Evolutionary conservation across 1,140 invertebrate genomes (phyloP), one percentile per base, ranked within the genome.

Genomic region (Eriosoma lanigerum): DNA sequence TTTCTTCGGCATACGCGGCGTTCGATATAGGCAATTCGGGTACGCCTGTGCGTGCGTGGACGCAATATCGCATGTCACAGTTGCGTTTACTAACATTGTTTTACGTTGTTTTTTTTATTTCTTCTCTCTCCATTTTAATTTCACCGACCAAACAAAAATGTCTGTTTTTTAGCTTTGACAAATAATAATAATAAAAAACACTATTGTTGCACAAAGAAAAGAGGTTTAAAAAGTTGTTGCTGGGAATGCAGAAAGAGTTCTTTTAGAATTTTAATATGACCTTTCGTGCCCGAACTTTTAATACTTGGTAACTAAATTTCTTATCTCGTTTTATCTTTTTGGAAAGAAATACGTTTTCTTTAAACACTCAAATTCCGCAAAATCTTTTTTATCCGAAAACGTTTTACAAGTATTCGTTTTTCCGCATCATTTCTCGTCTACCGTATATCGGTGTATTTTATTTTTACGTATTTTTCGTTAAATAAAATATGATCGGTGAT

Each of bases 131-230:
- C 54, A 58, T 76, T 56, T 58, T 58, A 44, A 24, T 54, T 62
- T 78, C 15, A 17, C 72, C 72, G 21, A 29, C 38, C 56, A 13
- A 78, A 78, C 38, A 60, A 46, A 78, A 78, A 78, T 44, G 38
- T 78, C 56, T 26, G 75, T 58, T 76, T 58, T 76, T 38, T 44
- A 44, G 21, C 73, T 58, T 76, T 76, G 73, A 76, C 38, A 76
- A 76, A 76, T 38, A 38, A 8, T 38, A 38, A 38, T 38, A 38
- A 4, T 38, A 38, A 50, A 73, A 46, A 21, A 17, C 21, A 3
- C 10, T 15, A 68, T 24, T 68, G 44, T 68, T 68, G 48, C 10
- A 52, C 48, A 72, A 72, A 52, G 46, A 72, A 52, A 72, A 70
- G 9, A 50, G 44, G 44, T 70, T 50, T 70, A 70, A 50, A 38